A percentile compares a stretch with the other conserved stretches of the same genome.
Conservation (phyloP, 2,113 vertebrate genomes). For the Labeo catla region DNA sequence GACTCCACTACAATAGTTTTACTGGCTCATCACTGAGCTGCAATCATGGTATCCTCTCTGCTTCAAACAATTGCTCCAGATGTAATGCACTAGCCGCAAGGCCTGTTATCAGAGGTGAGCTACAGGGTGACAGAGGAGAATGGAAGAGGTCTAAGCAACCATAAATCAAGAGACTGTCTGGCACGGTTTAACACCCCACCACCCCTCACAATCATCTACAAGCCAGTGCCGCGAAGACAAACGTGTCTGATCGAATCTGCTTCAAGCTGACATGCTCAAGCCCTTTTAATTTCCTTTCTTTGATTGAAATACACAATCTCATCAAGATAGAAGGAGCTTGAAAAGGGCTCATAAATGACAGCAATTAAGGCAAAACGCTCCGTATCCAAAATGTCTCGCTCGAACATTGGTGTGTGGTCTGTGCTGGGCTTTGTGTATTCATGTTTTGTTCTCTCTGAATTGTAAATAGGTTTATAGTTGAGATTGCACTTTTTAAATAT, state of each 20-base stretch:
- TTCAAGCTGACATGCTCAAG: slow-evolving; percentile 40
- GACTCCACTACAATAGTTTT: neutral
- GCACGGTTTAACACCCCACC: neutral
- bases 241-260: slow-evolving; percentile 49
- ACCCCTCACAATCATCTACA: neutral
- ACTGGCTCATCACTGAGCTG: neutral
- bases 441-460: neutral
- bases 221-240: slow-evolving; percentile 3
- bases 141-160: slow-evolving; percentile 41
- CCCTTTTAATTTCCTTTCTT: slow-evolving; percentile 50
- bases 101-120: slow-evolving; percentile 45
- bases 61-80: slow-evolving; percentile 6
- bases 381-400: neutral
- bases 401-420: neutral
- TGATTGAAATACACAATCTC: slow-evolving; percentile 54
- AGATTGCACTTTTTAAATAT: neutral
- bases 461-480: slow-evolving; percentile 1
- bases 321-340: slow-evolving; percentile 18
- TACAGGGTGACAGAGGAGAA: slow-evolving; percentile 52
- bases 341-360: slow-evolving; percentile 47
- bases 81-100: slow-evolving; percentile 26
- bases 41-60: neutral
- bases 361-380: slow-evolving; percentile 43
- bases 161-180: slow-evolving; percentile 54
- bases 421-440: neutral